Evolutionary conservation across 2,113 vertebrate species (phyloP), one percentile per base, ranked within the genome.

Genomic region (Noturus placidus): DNA sequence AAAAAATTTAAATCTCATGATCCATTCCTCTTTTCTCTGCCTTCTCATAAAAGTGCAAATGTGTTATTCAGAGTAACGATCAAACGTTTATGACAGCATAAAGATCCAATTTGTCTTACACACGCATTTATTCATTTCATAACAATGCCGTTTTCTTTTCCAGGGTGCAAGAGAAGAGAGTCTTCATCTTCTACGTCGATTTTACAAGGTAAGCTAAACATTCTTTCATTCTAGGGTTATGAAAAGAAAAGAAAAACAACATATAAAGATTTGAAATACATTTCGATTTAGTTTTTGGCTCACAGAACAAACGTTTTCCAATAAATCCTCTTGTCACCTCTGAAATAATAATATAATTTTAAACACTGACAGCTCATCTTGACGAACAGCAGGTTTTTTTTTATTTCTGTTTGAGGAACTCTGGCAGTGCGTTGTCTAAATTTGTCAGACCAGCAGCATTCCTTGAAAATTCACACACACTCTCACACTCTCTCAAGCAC

Each of bases 121-220:
- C 14, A 69, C 65, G 33, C 65, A 17, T 19, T 35, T 35, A 20
- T 25, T 1, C 57, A 59, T 35, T 33, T 69, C 65, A 15, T 33
- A 35, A 74, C 52, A 52, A 52, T 52, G 46, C 46, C 30, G 76
- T 81, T 77, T 91, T 88, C 85, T 86, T 90, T 87, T 89, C 3
- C 93, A 99, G 98, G 98, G 98, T 8, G 98, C 97, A 0, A 96
- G 97, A 92, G 98, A 99, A 91, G 98, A 99, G 92, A 98, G 98
- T 27, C 96, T 99, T 85, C 97, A 98, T 91, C 95, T 99, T 9
- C 93, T 98, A 0, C 96, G 98, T 25, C 93, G 96, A 69, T 99
- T 99, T 91, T 99, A 99, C 91, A 99, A 98, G 96, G 98, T 96
- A 93, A 91, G 92, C 74, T 9, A 10, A 59, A 65, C 38, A 20